Evolutionary conservation across 2,888 invertebrate species (phyloP).

Genomic region (Leuctra nigra): DNA sequence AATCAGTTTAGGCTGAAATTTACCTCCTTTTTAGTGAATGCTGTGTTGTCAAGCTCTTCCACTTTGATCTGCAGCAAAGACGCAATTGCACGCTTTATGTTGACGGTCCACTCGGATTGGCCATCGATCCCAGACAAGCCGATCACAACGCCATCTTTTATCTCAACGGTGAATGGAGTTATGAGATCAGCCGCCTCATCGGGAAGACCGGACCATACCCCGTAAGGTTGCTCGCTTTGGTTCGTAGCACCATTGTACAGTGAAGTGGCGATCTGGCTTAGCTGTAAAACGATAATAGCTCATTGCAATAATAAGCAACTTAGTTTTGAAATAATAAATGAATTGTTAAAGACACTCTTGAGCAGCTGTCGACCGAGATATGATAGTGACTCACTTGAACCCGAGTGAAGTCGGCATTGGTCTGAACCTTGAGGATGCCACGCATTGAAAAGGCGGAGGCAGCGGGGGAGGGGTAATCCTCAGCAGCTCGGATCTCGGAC

Average conservation of each 20-base stretch:
- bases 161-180: constrained; percentile 22
- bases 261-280: constrained; percentile 16
- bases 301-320: no score
- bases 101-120: constrained; percentile 58
- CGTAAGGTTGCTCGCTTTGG: background rate
- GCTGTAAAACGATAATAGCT: constrained; percentile 18
- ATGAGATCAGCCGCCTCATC: constrained; percentile 19
- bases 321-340: no score
- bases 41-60: constrained; percentile 29
- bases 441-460: constrained; percentile 22
- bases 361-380: no score
- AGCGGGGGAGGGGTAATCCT: constrained; percentile 6
- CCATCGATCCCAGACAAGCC: constrained; percentile 30
- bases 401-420: no score
- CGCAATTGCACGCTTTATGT: constrained; percentile 60
- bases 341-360: no score
- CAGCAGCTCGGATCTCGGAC: constrained; percentile 1
- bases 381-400: no score
- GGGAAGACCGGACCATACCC: constrained; percentile 5
- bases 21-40: constrained; percentile 31
- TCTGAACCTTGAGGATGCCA: constrained; percentile 17
- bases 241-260: constrained; percentile 19
- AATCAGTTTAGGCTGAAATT: no score
- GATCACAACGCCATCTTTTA: constrained; percentile 14
- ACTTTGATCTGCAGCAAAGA: constrained; percentile 55